Evolutionary conservation across 2,888 invertebrate genomes (phyloP).

Genomic region (Apotomis capreana): DNA sequence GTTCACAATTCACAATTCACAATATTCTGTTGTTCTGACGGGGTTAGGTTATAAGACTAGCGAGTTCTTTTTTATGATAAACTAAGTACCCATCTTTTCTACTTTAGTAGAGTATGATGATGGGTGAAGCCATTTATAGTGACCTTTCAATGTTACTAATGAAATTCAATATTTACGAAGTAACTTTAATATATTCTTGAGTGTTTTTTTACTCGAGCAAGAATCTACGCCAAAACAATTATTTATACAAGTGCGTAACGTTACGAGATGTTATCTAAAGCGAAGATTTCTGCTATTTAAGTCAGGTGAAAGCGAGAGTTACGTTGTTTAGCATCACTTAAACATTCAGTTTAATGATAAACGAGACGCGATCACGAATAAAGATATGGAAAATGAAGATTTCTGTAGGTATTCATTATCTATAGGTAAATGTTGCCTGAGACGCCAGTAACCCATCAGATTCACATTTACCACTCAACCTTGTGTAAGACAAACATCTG

Average conservation of each 20-base stretch:
- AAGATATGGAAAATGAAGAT: slow-evolving; percentile 21
- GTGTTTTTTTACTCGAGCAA: background rate
- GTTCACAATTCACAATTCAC: no score
- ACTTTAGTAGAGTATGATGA: no score
- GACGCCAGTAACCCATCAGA: background rate
- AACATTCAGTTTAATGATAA: slow-evolving; percentile 39
- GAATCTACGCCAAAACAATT: slow-evolving; percentile 27
- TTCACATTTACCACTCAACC: no score
- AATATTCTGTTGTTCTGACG: no score
- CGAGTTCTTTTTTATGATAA: no score
- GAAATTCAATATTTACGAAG: no score
- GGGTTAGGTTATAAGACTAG: no score
- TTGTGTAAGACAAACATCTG: no score
- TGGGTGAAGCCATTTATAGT: no score
- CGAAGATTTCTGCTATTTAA: slow-evolving; percentile 39
- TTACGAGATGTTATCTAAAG: slow-evolving; percentile 40
- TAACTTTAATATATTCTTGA: background rate
- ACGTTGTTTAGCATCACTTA: slow-evolving; percentile 39
- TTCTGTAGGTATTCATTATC: background rate
- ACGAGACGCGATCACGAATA: slow-evolving; percentile 36
- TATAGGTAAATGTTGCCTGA: background rate
- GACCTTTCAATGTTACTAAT: no score
- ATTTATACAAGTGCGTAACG: slow-evolving; percentile 27
- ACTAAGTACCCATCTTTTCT: no score
- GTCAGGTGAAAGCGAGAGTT: slow-evolving; percentile 39